Evolutionary conservation across 1,140 invertebrate genomes (phyloP), one percentile per base, ranked within the genome.

Genomic region (Drosophila rhopaloa): DNA sequence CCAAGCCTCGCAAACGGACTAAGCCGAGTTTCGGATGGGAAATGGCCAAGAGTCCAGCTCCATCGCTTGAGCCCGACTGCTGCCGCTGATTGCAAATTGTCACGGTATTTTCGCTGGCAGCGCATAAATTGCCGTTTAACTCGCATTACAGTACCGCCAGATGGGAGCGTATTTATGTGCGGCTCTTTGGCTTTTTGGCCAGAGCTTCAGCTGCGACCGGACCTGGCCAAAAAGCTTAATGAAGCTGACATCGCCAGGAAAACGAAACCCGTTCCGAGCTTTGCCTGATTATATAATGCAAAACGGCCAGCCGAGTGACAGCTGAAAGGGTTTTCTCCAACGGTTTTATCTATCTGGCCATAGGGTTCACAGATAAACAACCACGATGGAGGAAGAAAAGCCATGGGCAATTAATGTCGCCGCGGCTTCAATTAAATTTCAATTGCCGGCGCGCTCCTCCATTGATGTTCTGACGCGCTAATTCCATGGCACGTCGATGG

Each of bases 31-130:
- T 40, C 50, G 40, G 63, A 38, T 70, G 24, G 24, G 24, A 24
- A 24, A 24, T 24, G 65, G 51, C 44, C 51, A 57, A 37, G 56
- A 67, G 63, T 32, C 56, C 55, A 46, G 58, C 29, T 32, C 7
- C 29, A 32, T 5, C 61, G 71, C 11, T 47, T 40, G 46, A 63
- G 27, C 47, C 70, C 55, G 37, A 38, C 47, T 73, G 58, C 65
- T 72, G 47, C 4, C 24, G 83, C 84, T 88, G 84, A 88, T 89
- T 84, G 84, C 85, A 84, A 89, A 88, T 88, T 88, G 84, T 89
- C 85, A 89, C 85, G 85, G 84, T 89, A 88, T 88, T 86, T 88
- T 89, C 67, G 74, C 84, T 66, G 80, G 85, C 86, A 89, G 84
- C 84, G 74, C 85, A 90, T 90, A 89, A 89, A 89, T 89, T 90